phyloP scores from a whole-genome alignment of 64 coral and sea anemone species.

The Exaiptasia diaphana region DNA sequence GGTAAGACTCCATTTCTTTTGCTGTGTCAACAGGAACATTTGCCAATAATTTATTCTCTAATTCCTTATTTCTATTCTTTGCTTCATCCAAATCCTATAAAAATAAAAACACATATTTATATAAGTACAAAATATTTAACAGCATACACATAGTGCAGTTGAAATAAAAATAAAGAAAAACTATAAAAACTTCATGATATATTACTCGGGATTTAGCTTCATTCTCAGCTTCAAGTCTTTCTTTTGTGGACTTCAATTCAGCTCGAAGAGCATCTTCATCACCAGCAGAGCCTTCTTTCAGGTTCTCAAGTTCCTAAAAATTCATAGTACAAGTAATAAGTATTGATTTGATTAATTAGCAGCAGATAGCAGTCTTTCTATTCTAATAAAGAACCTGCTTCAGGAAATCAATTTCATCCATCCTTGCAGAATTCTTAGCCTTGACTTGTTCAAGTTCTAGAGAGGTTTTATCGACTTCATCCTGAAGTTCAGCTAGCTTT shows the following conservation, averaged over 20 bases:
- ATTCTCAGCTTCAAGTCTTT: constrained; percentile 70
- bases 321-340: too few relatives aligned
- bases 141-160: too few relatives aligned
- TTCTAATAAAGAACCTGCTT: too few relatives aligned
- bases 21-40: constrained; percentile 94
- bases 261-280: constrained; percentile 68
- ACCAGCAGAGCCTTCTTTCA: constrained; percentile 69
- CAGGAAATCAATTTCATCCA: constrained; percentile 66
- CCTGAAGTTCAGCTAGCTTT: constrained; percentile 59
- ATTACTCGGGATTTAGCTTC: constrained; percentile 66
- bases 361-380: too few relatives aligned
- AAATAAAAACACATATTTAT: neutral
- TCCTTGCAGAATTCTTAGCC: constrained; percentile 28
- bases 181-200: neutral
- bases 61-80: constrained; percentile 79
- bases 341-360: too few relatives aligned
- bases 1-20: constrained; percentile 86
- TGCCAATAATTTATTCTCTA: constrained; percentile 67
- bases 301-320: constrained; percentile 63
- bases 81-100: constrained; percentile 63
- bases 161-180: neutral
- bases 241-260: constrained; percentile 72
- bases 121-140: too few relatives aligned
- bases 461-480: constrained; percentile 56
- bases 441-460: constrained; percentile 76